Percentiles rank a stretch among this genome's conserved stretches.
phyloP scores from a whole-genome alignment of 2,888 invertebrate species.

The Panopea generosa region DNA sequence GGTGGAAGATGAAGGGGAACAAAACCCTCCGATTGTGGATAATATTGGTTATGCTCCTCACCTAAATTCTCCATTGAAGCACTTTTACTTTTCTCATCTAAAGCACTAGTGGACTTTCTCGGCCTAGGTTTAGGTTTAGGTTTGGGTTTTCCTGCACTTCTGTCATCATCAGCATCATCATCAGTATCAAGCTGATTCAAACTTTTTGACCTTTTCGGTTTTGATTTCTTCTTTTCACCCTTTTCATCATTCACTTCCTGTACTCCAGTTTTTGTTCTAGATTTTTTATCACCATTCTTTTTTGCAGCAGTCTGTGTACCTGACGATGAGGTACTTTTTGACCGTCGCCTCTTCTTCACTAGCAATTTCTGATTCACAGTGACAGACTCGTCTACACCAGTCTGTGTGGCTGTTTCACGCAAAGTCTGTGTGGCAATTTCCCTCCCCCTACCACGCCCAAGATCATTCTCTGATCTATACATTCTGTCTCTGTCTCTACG shows the following conservation, averaged over 20 bases:
- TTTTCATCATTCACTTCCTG: neutral
- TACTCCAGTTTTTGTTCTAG: conserved; percentile 33
- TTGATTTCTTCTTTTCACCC: conserved; percentile 10
- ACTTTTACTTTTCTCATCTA: conserved; percentile 39
- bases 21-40: conserved; percentile 56
- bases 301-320: conserved; percentile 68
- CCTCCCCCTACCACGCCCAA: conserved; percentile 63
- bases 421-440: conserved; percentile 73
- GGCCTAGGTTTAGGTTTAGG: conserved; percentile 72
- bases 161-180: neutral
- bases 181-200: conserved; percentile 39
- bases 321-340: conserved; percentile 68
- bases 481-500: conserved; percentile 66
- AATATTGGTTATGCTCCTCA: conserved; percentile 38
- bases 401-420: conserved; percentile 77
- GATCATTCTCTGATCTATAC: conserved; percentile 76
- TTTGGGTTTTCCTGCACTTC: conserved; percentile 12
- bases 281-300: conserved; percentile 38
- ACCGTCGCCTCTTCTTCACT: conserved; percentile 63
- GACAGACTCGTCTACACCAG: conserved; percentile 67
- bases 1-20: conserved; percentile 3
- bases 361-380: conserved; percentile 59
- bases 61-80: conserved; percentile 55
- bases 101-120: conserved; percentile 64
- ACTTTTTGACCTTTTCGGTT: conserved; percentile 56